Percentiles rank a stretch among this genome's conserved stretches.
Evolutionary conservation across 2,888 invertebrate genomes (phyloP).

Genomic region (Agriopis aurantiaria): DNA sequence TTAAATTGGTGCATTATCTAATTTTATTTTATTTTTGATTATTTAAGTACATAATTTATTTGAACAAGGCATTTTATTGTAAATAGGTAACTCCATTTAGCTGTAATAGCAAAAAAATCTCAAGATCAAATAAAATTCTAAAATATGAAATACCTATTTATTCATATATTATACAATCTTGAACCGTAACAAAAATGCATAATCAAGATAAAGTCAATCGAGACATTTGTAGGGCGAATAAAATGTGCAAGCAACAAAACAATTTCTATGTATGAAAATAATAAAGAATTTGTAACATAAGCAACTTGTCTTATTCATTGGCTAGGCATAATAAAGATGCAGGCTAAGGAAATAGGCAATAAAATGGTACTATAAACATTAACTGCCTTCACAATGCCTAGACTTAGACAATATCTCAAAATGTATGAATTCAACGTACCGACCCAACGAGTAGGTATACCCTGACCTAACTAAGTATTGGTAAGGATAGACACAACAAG

Average conservation of each 20-base stretch:
- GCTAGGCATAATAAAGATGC: slow-evolving; percentile 3
- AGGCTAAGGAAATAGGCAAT: slow-evolving; percentile 21
- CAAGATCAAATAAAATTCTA: slow-evolving; percentile 13
- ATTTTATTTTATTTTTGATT: no score
- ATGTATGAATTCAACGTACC: slow-evolving; percentile 47
- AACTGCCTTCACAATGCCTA: slow-evolving; percentile 37
- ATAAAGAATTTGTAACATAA: not conserved
- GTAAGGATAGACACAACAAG: slow-evolving; percentile 51
- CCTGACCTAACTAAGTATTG: slow-evolving; percentile 7
- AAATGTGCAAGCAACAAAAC: not conserved
- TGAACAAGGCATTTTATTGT: not conserved
- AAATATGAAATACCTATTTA: slow-evolving; percentile 2
- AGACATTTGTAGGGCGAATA: slow-evolving; percentile 34
- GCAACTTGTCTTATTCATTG: no score
- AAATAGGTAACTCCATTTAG: not conserved
- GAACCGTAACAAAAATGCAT: slow-evolving; percentile 1
- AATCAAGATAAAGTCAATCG: slow-evolving; percentile 34
- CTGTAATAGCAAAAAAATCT: slow-evolving; percentile 5
- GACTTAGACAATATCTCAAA: slow-evolving; percentile 45
- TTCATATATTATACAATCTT: slow-evolving; percentile 4
- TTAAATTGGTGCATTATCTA: no score
- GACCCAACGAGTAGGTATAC: not conserved
- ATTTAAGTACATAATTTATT: not conserved
- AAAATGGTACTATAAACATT: slow-evolving; percentile 38
- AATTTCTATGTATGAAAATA: not conserved